Base-by-base conservation (phyloP, 2,888 invertebrate genomes). In the Spodoptera littoralis region DNA sequence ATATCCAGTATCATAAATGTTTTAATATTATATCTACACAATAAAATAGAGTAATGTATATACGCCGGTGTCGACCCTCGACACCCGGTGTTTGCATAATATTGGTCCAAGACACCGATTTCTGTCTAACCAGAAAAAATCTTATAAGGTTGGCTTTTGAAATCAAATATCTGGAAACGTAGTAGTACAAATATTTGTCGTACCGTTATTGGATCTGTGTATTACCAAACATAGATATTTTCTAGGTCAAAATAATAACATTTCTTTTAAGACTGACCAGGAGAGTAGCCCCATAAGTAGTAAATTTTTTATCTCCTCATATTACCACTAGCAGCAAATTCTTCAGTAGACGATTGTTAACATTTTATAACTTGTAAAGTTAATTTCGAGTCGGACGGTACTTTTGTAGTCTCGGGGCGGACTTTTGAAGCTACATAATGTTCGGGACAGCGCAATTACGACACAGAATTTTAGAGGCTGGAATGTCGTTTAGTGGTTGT, bases 281-380 rank as follows among this genome's bases (percentile, higher is more conserved):
- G 36, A 36, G 36, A 36, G 36, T 9, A 36, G 36, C 36, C 36
- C 36, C 9, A 36, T 2, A 36, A 9, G 36, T 36, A 36, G 36
- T 36, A 36, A 36, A 9, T 36, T 36, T 36, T 36, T 36, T 36
- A 36, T 36, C 36, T 8, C 36, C 9, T 36, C 9, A 36, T 36
- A 8, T 36, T 36, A 36, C 36, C 9, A 36, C 36, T 36, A 36
- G 8, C 36, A 36, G 2, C 2, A 65, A 61, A 60, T 56, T 63
- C 63, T 59, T 61, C 44, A 4, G 45, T 64, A 60, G 53, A 58
- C 55, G 27, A 51, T 45, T 36, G 46, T 55, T 53, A 71, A 70
- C 57, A 73, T 71, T 73, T 75, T 69, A 55, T 63, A 66, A 66
- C 62, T 68, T 77, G 59, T 60, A 51, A 75, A 74, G 66, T 63